Evolutionary conservation across 1,140 invertebrate genomes (phyloP), one percentile per base, ranked within the genome.

Genomic region (Lineus longissimus): DNA sequence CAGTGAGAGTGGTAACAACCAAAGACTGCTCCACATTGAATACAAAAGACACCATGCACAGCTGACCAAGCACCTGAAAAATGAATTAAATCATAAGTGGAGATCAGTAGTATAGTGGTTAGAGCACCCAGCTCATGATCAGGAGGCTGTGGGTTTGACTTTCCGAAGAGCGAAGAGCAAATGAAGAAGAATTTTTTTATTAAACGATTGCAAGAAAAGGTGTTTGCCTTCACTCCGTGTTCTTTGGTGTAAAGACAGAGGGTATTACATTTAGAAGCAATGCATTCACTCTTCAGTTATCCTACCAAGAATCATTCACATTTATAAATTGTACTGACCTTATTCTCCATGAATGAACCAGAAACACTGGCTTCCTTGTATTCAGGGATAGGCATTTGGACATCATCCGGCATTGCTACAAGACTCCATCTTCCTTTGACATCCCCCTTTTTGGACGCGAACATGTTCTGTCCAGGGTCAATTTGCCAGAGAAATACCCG

Each of bases 401-500:
- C 70, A 29, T 67, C 71, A 9, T 62, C 59, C n/a, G 73, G 70
- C 23, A 70, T 63, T 15, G 62, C 60, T 7, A 79, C 61, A 43
- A 41, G 57, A 23, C 71, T 70, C 79, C 79, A 81, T 36, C 66
- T 66, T 11, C 79, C 79, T 56, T 63, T 65, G 15, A 75, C 25
- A 23, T 65, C 69, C 36, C 67, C 60, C 36, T 68, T 63, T 55
- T 68, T 72, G 27, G 72, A 61, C 19, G 67, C 62, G 9, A 71
- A 62, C 45, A 73, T 64, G 25, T 58, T 64, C 51, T 70, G 66
- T 13, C 47, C 54, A 22, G 63, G 54, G 15, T 77, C 70, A 29
- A 60, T 70, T 43, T 75, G 70, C 79, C 79, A 81, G 0, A 81
- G 54, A 66, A 68, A 79, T 41, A 77, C 62, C 30, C 69, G 57